Evolutionary conservation across 2,888 invertebrate genomes (phyloP), one percentile per base, ranked within the genome.

Genomic region (Apodemia duryi): DNA sequence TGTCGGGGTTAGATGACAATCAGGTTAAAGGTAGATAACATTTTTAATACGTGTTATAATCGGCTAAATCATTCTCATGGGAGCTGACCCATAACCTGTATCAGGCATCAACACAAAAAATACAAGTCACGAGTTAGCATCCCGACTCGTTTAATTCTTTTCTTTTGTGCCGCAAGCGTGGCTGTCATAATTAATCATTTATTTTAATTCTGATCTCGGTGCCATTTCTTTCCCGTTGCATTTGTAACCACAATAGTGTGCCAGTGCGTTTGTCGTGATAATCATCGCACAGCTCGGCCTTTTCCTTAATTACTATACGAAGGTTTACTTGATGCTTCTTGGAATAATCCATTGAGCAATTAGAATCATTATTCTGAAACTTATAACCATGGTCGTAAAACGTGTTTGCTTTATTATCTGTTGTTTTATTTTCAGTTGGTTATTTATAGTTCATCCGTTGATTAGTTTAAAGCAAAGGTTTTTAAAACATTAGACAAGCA

Each of bases 251-350:
- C 13, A 13, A 57, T 57, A 29, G 29, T 41, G 29, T 41, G 52
- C 61, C 49, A 61, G 62, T 65, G 43, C 61, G 29, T 67, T 69
- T 65, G 71, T 74, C 69, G 68, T 74, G 71, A 71, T 69, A 71
- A 69, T 70, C 72, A 73, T 75, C 71, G 38, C 61, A 60, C 57
- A 32, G 57, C 61, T 51, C 64, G 46, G 60, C 68, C 64, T 62
- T 71, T 73, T 71, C 73, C 75, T 71, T 81, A 79, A 81, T 80
- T 77, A 75, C 72, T 75, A 70, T 67, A 69, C 69, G 67, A 72
- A 67, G 67, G 67, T 66, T 62, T 51, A 38, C 63, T 67, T 64
- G 62, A 63, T 67, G 67, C 49, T 57, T 69, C 69, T 69, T 63
- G 65, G 66, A 63, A 64, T 63, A 65, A 57, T 64, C 66, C 73